Evolutionary conservation across 2,113 vertebrate genomes (phyloP).

Genomic region (Mugil cephalus): DNA sequence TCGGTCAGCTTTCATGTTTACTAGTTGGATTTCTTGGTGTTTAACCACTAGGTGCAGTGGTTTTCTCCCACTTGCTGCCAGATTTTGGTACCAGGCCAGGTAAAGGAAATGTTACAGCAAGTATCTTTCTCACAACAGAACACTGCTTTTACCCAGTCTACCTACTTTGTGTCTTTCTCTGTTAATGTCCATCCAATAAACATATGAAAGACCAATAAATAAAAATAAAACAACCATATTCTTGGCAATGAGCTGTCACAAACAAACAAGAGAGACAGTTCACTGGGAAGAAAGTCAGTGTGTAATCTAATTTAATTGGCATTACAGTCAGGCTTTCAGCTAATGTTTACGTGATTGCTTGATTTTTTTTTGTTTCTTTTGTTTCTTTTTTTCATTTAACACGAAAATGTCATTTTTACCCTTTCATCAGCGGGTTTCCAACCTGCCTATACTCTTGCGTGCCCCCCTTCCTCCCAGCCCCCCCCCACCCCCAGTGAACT

Average conservation of each 20-base stretch:
- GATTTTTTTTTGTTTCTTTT: background rate
- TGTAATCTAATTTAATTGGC: conserved; percentile 26
- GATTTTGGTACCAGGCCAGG: no score
- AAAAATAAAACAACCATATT: conserved; percentile 21
- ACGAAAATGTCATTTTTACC: conserved; percentile 72
- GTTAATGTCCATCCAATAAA: no score
- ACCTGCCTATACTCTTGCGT: conserved; percentile 41
- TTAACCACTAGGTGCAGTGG: no score
- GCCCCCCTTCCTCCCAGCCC: no score
- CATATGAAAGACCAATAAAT: background rate
- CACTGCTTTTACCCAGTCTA: no score
- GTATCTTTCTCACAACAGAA: no score
- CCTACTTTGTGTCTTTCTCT: no score
- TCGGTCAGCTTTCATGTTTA: no score
- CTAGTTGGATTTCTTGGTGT: no score
- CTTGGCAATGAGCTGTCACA: background rate
- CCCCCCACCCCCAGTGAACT: conserved; percentile 60
- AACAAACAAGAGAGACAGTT: conserved; percentile 11
- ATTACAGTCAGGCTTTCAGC: conserved; percentile 15
- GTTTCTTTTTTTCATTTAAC: conserved; percentile 33
- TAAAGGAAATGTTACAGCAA: no score
- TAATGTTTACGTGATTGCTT: conserved; percentile 42
- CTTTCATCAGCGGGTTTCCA: conserved; percentile 69
- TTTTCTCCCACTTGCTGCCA: no score
- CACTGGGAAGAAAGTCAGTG: conserved; percentile 25